Evolutionary conservation across 2,113 vertebrate genomes (phyloP).

Genomic region (Paraplagusia blochii): DNA sequence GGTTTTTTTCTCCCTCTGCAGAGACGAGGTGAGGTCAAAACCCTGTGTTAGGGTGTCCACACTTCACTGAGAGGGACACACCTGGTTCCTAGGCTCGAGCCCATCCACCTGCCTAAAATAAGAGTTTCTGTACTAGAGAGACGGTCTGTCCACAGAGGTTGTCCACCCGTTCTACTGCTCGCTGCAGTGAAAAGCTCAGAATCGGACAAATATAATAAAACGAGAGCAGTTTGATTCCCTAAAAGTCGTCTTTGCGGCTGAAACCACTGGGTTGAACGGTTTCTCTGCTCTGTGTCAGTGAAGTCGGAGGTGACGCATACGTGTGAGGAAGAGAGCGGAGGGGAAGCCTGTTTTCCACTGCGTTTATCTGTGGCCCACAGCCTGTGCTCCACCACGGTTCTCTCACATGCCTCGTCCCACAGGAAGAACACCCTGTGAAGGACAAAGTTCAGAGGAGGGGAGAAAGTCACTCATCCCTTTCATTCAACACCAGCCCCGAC

Average conservation of each 20-base stretch:
- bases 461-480: slow-evolving; percentile 51
- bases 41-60: slow-evolving; percentile 45
- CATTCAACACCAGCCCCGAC: slow-evolving; percentile 29
- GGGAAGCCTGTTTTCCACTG: slow-evolving; percentile 75
- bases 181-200: no score
- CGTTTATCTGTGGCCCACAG: slow-evolving; percentile 70
- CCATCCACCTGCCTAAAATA: slow-evolving; percentile 54
- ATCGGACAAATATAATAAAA: no score
- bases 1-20: slow-evolving; percentile 22
- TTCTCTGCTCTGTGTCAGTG: slow-evolving; percentile 65
- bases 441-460: slow-evolving; percentile 66
- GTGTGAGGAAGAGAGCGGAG: slow-evolving; percentile 69
- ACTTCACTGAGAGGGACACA: slow-evolving; percentile 51
- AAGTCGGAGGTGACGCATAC: slow-evolving; percentile 68
- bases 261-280: slow-evolving; percentile 29
- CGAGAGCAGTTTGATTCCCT: no score
- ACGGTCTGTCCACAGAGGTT: slow-evolving; percentile 25
- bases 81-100: slow-evolving; percentile 43
- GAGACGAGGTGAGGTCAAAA: slow-evolving; percentile 37
- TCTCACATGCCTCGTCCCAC: slow-evolving; percentile 67
- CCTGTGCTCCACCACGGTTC: slow-evolving; percentile 54
- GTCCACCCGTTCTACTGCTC: slow-evolving; percentile 29
- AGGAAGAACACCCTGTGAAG: slow-evolving; percentile 69
- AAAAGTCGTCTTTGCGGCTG: neutral
- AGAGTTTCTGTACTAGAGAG: slow-evolving; percentile 4